A percentile compares a stretch with the other conserved stretches of the same genome.
Conservation (phyloP, 1,140 invertebrate species). For the Ceratitis capitata region DNA sequence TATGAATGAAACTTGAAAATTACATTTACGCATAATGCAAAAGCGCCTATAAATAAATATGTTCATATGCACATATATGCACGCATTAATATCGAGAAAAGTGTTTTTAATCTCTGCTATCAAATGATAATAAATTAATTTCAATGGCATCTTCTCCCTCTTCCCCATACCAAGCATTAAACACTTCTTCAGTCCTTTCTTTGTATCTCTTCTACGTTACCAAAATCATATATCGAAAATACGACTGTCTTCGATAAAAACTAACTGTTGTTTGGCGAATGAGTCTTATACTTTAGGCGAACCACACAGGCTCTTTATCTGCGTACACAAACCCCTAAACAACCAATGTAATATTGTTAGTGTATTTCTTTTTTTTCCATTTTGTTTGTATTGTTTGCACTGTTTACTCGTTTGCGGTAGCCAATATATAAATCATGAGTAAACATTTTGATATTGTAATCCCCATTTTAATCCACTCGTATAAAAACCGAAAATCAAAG, state of each 20-base stretch:
- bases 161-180: neutral
- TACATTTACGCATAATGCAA: neutral
- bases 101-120: neutral
- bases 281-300: neutral
- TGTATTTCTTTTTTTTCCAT: neutral
- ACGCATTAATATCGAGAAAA: neutral
- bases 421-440: conserved; percentile 61
- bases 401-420: conserved; percentile 21
- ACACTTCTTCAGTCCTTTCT: neutral
- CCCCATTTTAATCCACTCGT: conserved; percentile 63
- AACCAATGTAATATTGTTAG: neutral
- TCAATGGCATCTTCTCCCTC: neutral
- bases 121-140: neutral
- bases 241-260: neutral
- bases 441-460: conserved; percentile 65
- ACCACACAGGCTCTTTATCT: neutral
- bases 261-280: neutral
- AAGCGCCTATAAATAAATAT: too few relatives aligned
- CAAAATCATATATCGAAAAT: neutral
- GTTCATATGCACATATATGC: neutral
- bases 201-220: neutral
- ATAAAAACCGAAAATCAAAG: conserved; percentile 65
- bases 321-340: neutral
- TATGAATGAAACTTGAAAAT: neutral
- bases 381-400: too few relatives aligned